Evolutionary conservation across 1,140 invertebrate genomes (phyloP), one percentile per base, ranked within the genome.

Genomic region (Holotrichia oblita): DNA sequence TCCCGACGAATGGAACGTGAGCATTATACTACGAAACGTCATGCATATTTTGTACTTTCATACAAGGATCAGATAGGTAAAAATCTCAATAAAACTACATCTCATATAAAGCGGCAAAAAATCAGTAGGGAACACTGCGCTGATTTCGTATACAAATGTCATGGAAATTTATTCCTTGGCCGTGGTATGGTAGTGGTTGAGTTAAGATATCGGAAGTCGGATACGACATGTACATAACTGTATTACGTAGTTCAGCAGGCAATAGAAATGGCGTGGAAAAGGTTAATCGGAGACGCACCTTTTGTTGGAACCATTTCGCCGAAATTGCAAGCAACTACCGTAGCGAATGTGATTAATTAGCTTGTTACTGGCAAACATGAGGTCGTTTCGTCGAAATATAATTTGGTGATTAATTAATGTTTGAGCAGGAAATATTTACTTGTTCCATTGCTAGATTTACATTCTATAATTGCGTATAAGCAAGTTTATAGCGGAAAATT

Each of bases 381-480:
- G 17, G 12, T 17, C 12, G 48, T 55, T 55, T 17, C 3, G 6
- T 3, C 14, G 48, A 17, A 55, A 20, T 55, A 55, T 55, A 55
- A 55, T 55, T 55, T 55, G 48, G 48, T 55, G 48, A 55, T 55
- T 55, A 55, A 55, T 55, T 55, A 55, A 17, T 17, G 48, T 55
- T 55, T 55, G 48, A 55, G 17, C 27, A 14, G 48, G n/a, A 48
- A 9, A 55, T 55, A 55, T 14, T 55, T 55, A 55, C 48, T 55
- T 55, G 48, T 14, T n/a, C 9, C 14, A 6, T 55, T 55, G 14
- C 14, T n/a, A 44, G 9, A 44, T 44, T 44, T 12, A 44, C 44
- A 14, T 3, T 9, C 42, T 44, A 10, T 44, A 44, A 44, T 14
- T 44, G 14, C 27, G 27, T 34, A 2, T 34, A 34, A 34, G 27